A percentile compares a stretch with the other conserved stretches of the same genome.
phyloP scores from a whole-genome alignment of 1,140 invertebrate species.

The Drosophila ambigua region DNA sequence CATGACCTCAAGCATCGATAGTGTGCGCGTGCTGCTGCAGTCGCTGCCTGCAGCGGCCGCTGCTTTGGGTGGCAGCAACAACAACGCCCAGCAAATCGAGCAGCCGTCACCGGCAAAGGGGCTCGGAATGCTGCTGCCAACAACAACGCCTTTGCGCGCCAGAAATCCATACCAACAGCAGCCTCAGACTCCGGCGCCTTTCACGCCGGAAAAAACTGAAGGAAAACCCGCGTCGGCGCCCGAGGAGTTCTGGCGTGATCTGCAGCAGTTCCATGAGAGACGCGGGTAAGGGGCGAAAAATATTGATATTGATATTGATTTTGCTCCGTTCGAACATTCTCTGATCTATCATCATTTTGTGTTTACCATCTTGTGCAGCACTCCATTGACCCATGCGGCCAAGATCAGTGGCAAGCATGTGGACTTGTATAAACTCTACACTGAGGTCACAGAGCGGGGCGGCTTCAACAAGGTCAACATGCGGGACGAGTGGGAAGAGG shows the following conservation, averaged over 20 bases:
- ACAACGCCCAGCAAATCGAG: constrained; percentile 12
- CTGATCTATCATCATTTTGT: background rate
- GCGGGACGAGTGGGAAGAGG: constrained; percentile 92
- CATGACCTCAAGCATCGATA: constrained; percentile 69
- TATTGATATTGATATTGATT: constrained; percentile 5
- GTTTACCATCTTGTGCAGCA: constrained; percentile 84
- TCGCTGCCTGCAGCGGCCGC: constrained; percentile 59
- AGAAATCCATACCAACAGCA: constrained; percentile 45
- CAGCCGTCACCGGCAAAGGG: constrained; percentile 61
- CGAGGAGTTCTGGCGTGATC: constrained; percentile 89
- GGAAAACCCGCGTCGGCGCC: constrained; percentile 32
- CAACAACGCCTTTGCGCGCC: constrained; percentile 59
- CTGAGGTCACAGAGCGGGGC: constrained; percentile 94
- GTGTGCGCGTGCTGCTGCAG: constrained; percentile 63
- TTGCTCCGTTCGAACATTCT: background rate
- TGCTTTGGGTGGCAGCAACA: constrained; percentile 9
- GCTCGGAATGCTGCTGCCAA: constrained; percentile 16
- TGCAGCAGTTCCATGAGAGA: constrained; percentile 92
- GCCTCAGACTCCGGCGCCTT: constrained; percentile 23
- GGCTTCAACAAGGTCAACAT: constrained; percentile 95
- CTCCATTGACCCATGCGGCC: constrained; percentile 89
- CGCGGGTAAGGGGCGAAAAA: constrained; percentile 88
- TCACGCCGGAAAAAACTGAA: constrained; percentile 51
- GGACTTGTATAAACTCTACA: constrained; percentile 95
- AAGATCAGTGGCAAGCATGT: constrained; percentile 94